Percentiles rank a stretch among this genome's conserved stretches.
phyloP scores from a whole-genome alignment of 2,797 vertebrate species.

The Meda fulgida region DNA sequence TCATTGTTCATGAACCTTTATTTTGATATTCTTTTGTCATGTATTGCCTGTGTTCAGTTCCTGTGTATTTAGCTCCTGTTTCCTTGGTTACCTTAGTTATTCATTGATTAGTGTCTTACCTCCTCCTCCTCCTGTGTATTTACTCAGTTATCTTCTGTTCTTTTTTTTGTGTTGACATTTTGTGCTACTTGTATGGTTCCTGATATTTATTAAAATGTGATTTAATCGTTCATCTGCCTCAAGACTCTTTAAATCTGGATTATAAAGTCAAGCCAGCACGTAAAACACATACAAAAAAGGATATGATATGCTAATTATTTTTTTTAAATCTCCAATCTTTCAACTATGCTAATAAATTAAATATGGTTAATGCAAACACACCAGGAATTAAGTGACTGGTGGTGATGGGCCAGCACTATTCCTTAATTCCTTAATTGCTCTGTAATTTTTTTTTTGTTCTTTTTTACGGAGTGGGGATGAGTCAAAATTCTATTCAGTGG shows the following conservation, averaged over 20 bases:
- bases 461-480: not conserved
- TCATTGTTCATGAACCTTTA: not conserved
- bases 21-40: not conserved
- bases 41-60: not conserved
- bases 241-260: not conserved
- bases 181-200: not conserved
- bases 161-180: not conserved
- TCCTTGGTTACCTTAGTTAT: not conserved
- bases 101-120: not conserved
- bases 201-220: not conserved
- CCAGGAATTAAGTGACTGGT: not conserved
- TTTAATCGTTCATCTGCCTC: not conserved
- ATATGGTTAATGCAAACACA: not conserved
- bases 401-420: not conserved
- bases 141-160: not conserved
- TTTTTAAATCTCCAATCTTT: not conserved
- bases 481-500: conserved; percentile 1
- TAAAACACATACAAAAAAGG: not conserved
- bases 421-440: not conserved
- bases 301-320: not conserved
- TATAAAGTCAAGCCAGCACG: not conserved
- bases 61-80: not conserved
- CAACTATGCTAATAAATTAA: not conserved
- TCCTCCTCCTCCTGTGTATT: not conserved
- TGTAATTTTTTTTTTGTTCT: not conserved